These are phyloP conservation scores for Ptychadena robeensis DNA, from an alignment of 2,797 vertebrate species.

Conservation along the genomic window DNA sequence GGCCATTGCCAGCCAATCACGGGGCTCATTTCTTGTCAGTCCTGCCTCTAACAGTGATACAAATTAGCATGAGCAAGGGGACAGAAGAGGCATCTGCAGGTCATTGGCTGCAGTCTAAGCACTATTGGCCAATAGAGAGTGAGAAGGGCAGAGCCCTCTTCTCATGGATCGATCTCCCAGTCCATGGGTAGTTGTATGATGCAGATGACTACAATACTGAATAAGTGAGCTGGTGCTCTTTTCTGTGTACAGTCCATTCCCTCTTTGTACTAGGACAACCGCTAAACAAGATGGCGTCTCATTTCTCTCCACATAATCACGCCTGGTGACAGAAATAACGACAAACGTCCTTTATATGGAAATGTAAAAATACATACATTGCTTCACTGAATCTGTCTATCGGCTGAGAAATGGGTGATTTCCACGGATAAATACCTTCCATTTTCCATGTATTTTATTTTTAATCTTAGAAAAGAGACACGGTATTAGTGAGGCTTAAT, in stretches of 20 bases:
- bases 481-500: conserved; percentile 46
- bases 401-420: conserved; percentile 33
- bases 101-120: neutral
- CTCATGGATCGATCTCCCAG: neutral
- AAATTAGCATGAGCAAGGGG: neutral
- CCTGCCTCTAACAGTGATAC: neutral
- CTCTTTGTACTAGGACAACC: neutral
- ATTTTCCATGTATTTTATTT: conserved; percentile 33
- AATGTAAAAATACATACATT: conserved; percentile 47
- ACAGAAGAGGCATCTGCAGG: neutral
- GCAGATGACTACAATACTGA: neutral
- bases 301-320: conserved; percentile 22
- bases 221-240: neutral
- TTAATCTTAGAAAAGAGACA: conserved; percentile 52
- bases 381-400: conserved; percentile 31
- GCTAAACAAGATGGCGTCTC: neutral
- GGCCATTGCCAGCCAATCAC: too few relatives aligned
- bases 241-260: neutral
- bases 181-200: neutral
- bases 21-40: neutral
- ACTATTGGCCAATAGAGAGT: neutral
- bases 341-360: conserved; percentile 49
- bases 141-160: neutral
- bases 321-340: conserved; percentile 35
- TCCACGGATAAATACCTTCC: conserved; percentile 57